Evolutionary conservation across 2,797 vertebrate genomes (phyloP).

Genomic region (Lerista edwardsae): DNA sequence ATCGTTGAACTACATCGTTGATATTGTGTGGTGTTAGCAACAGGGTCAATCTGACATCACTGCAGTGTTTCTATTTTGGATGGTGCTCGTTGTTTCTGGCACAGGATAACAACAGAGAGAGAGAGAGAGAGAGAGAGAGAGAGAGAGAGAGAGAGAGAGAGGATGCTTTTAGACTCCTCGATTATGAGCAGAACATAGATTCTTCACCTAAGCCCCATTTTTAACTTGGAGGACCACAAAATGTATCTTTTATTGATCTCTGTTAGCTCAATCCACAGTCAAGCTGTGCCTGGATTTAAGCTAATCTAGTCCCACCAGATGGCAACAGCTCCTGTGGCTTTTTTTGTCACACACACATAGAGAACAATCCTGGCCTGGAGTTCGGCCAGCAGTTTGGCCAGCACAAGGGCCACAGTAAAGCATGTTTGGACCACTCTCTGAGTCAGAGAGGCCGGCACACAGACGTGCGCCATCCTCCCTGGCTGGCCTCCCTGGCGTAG

Average conservation of each 20-base stretch:
- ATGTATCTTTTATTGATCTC: slow-evolving; percentile 11
- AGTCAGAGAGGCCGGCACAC: too few species aligned
- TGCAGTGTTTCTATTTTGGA: slow-evolving; percentile 14
- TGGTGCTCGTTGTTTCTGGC: slow-evolving; percentile 7
- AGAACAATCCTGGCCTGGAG: too few species aligned
- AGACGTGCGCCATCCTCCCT: too few species aligned
- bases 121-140: neutral
- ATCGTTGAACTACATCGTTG: slow-evolving; percentile 10
- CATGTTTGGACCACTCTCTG: too few species aligned
- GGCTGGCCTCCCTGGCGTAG: too few species aligned
- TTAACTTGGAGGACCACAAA: neutral
- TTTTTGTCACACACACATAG: neutral
- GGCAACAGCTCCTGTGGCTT: neutral
- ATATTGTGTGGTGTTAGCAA: slow-evolving; percentile 18
- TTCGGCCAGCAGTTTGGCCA: too few species aligned
- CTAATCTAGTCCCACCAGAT: neutral
- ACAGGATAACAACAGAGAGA: slow-evolving; percentile 11
- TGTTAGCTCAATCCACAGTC: slow-evolving; percentile 1
- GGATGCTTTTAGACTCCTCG: neutral
- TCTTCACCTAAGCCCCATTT: neutral
- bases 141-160: neutral
- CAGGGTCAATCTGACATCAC: neutral
- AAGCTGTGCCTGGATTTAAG: neutral
- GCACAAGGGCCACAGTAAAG: too few species aligned
- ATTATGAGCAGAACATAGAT: neutral